phyloP scores from a whole-genome alignment of 2,113 vertebrate species.

The Meles meles region DNA sequence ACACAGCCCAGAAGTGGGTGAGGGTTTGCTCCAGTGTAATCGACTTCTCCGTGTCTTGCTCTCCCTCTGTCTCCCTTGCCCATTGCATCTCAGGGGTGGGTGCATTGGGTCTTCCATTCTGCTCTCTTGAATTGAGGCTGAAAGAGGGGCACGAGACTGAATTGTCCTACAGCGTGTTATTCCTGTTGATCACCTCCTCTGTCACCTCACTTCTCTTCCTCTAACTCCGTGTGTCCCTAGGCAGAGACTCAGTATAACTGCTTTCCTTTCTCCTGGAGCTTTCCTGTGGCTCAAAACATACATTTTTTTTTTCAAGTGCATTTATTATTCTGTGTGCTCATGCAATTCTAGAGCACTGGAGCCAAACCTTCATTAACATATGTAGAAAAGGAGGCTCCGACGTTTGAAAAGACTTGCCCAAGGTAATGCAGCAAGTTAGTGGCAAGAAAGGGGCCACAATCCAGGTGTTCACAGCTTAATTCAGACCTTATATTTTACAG shows the following conservation, averaged over 20 bases:
- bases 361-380: not conserved
- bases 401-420: conserved; percentile 13
- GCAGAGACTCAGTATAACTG: not conserved
- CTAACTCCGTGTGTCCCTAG: not conserved
- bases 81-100: not conserved
- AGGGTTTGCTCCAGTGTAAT: not conserved
- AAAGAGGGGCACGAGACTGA: not conserved
- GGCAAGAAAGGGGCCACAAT: not conserved
- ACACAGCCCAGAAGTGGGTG: conserved; percentile 3
- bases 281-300: not conserved
- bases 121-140: not conserved
- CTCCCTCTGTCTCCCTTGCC: not conserved
- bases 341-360: not conserved
- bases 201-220: not conserved
- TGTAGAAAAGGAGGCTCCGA: not conserved
- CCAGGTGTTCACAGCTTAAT: not conserved
- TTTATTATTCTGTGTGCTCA: not conserved
- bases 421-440: not conserved
- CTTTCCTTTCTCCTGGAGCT: not conserved
- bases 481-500: not conserved
- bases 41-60: not conserved
- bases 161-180: not conserved
- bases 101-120: not conserved
- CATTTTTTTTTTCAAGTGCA: not conserved
- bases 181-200: not conserved